Percentiles rank a stretch among this genome's conserved stretches.
These are phyloP conservation scores for Phalera bucephala DNA, from an alignment of 2,888 invertebrate genomes.

Conservation along the genomic window DNA sequence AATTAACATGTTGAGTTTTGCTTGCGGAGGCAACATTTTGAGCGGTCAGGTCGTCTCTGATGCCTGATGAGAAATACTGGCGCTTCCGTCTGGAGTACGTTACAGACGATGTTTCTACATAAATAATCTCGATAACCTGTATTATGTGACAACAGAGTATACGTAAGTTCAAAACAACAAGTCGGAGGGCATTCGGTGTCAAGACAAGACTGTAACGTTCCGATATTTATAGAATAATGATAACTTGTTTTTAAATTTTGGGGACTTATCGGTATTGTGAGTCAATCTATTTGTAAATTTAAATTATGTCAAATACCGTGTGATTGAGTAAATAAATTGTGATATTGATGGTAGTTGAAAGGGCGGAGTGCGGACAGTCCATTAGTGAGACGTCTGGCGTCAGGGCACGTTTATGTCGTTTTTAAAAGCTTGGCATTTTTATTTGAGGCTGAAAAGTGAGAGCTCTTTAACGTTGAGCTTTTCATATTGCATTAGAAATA, in stretches of 20 bases:
- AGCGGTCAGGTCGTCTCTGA: slow-evolving; percentile 38
- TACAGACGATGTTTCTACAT: slow-evolving; percentile 53
- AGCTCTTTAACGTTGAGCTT: slow-evolving; percentile 15
- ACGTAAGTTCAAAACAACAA: slow-evolving; percentile 78
- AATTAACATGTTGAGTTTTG: slow-evolving; percentile 43
- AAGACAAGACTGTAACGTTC: slow-evolving; percentile 59
- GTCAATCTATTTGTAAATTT: slow-evolving; percentile 22
- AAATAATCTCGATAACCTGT: slow-evolving; percentile 77
- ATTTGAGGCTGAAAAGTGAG: slow-evolving; percentile 1
- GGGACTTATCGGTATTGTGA: slow-evolving; percentile 29
- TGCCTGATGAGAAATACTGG: slow-evolving; percentile 50
- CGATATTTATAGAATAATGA: slow-evolving; percentile 71
- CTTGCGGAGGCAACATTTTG: slow-evolving; percentile 50
- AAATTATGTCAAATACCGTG: slow-evolving; percentile 16
- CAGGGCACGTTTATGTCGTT: slow-evolving; percentile 1
- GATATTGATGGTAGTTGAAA: slow-evolving; percentile 6
- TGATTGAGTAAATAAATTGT: slow-evolving; percentile 12
- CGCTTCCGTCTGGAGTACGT: slow-evolving; percentile 65
- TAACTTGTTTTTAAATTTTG: slow-evolving; percentile 67
- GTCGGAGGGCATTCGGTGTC: slow-evolving; percentile 55
- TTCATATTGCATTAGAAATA: too few species aligned
- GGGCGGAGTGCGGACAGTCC: slow-evolving; percentile 3
- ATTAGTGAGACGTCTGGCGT: slow-evolving; percentile 7
- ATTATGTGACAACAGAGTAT: slow-evolving; percentile 67
- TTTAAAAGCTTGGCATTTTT: slow-evolving; percentile 7